Evolutionary conservation across 2,113 vertebrate genomes (phyloP).

Genomic region (Embiotoca jacksoni): DNA sequence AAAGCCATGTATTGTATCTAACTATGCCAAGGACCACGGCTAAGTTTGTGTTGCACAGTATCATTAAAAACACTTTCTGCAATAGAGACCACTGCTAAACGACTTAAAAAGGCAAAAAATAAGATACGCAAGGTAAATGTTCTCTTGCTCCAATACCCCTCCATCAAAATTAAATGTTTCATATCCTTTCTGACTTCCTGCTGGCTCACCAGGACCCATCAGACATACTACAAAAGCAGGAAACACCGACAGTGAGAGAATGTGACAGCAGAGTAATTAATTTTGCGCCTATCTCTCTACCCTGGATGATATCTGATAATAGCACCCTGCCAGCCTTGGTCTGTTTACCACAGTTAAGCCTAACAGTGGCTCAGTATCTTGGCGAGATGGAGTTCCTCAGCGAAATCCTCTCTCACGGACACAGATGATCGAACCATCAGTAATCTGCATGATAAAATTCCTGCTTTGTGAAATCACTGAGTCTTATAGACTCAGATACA

Average conservation of each 20-base stretch:
- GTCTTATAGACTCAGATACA: constrained; percentile 30
- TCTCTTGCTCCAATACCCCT: neutral
- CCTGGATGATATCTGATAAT: constrained; percentile 34
- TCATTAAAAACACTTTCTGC: neutral
- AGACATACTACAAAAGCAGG: constrained; percentile 26
- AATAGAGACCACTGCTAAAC: neutral
- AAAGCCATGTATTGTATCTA: too few species aligned
- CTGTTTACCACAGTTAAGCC: constrained; percentile 49
- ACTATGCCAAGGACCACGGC: too few species aligned
- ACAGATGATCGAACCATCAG: constrained; percentile 27
- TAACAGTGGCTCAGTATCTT: constrained; percentile 5
- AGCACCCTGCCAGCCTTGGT: constrained; percentile 32
- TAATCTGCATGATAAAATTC: constrained; percentile 27
- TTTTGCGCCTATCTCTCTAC: constrained; percentile 44
- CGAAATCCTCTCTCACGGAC: constrained; percentile 17
- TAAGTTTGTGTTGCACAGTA: neutral
- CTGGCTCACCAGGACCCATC: constrained; percentile 28
- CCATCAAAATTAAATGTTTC: neutral
- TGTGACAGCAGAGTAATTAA: constrained; percentile 34
- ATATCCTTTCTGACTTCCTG: constrained; percentile 24
- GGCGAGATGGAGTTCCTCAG: constrained; percentile 11
- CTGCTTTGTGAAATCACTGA: constrained; percentile 25
- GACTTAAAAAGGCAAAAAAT: neutral
- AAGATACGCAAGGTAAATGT: neutral
- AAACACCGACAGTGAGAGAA: constrained; percentile 41